Evolutionary conservation across 2,797 vertebrate genomes (phyloP), one percentile per base, ranked within the genome.

Genomic region (Lutjanus campechanus): DNA sequence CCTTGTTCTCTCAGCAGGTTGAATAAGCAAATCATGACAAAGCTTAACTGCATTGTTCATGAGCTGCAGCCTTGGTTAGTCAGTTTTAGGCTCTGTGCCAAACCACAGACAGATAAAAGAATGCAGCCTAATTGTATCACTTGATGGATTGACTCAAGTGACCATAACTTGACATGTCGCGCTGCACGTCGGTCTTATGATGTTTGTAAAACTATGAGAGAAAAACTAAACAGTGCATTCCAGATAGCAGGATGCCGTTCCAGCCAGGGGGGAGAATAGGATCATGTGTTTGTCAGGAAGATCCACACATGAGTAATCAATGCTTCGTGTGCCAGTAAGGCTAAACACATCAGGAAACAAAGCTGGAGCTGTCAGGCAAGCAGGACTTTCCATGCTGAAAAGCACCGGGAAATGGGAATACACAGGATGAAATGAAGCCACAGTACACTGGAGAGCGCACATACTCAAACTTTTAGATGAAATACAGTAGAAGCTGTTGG

Each of bases 221-320:
- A 86, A 73, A 86, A 91, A 64, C 83, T 93, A 94, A 96, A 94
- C 91, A 94, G 85, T 92, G 81, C 94, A 95, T 95, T 95, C 93
- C 92, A 82, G 55, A 79, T 91, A 82, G 86, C 91, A 93, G 87
- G 85, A 92, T 89, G 88, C 87, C 20, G 82, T 90, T 90, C 78
- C 81, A 84, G 76, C 66, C 70, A 43, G 66, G 66, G 43, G 78
- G 78, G 78, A 79, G 91, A 91, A 92, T 88, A 76, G 88, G 86
- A 93, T 91, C 85, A 88, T 91, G 90, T 93, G 93, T 94, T 95
- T 93, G 90, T 93, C 94, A 93, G 94, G 93, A 95, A 93, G 90
- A 93, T 94, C 88, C 89, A 92, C 91, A 91, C 71, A 94, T 95
- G 93, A 94, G 87, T 94, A 95, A 95, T 94, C 90, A 90, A 89